These are phyloP conservation scores for Aptenodytes forsteri DNA, from an alignment of 2,113 vertebrate species.

Conservation along the genomic window DNA sequence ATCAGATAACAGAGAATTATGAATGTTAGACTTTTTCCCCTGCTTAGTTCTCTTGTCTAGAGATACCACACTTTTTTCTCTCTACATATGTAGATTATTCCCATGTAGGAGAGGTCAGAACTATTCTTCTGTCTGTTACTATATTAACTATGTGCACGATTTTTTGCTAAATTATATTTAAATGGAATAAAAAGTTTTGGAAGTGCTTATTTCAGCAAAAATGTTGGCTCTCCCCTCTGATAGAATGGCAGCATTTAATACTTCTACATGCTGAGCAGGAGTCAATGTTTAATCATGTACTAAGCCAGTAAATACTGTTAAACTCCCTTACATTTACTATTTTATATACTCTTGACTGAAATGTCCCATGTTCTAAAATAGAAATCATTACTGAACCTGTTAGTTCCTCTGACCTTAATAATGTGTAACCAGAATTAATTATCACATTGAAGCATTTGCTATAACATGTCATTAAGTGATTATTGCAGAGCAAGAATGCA, in stretches of 20 bases:
- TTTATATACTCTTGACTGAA: conserved; percentile 32
- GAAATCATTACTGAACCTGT: conserved; percentile 42
- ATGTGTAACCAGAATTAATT: conserved; percentile 62
- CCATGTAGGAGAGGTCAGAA: neutral
- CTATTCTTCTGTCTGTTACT: neutral
- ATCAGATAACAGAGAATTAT: neutral
- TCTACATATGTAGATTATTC: neutral
- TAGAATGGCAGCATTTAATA: neutral
- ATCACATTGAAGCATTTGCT: conserved; percentile 45
- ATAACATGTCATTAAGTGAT: conserved; percentile 61
- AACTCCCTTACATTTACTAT: conserved; percentile 18
- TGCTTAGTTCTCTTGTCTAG: neutral
- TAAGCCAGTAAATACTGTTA: conserved; percentile 18
- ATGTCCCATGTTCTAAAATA: conserved; percentile 29
- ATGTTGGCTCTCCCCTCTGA: neutral
- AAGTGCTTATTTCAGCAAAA: neutral
- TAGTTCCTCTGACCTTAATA: conserved; percentile 58
- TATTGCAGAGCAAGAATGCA: conserved; percentile 60
- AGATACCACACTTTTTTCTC: neutral
- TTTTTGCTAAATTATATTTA: neutral
- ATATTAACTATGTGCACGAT: neutral
- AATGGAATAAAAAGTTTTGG: neutral
- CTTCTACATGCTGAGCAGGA: neutral
- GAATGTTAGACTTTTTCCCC: neutral
- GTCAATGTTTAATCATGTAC: neutral